A percentile compares a stretch with the other conserved stretches of the same genome.
Conservation (phyloP, 1,140 invertebrate genomes). For the Ceratina australensis region DNA sequence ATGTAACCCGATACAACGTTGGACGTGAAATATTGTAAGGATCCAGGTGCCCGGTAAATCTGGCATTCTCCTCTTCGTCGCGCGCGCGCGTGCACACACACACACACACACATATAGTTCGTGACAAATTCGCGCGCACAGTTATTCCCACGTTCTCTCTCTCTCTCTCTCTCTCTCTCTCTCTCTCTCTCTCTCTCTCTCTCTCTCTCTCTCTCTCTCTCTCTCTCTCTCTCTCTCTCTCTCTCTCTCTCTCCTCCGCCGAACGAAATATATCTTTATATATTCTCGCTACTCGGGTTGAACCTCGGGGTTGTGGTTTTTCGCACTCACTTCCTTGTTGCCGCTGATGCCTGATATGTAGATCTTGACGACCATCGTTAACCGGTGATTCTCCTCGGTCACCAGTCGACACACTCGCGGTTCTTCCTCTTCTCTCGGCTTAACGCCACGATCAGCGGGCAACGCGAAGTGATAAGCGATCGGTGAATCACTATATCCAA, state of each 20-base stretch:
- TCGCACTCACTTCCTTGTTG: slow-evolving; percentile 90
- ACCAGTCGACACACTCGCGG: slow-evolving; percentile 46
- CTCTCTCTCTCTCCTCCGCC: background rate
- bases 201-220: slow-evolving; percentile 3
- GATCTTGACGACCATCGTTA: slow-evolving; percentile 91
- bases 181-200: background rate
- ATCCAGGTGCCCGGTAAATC: slow-evolving; percentile 46
- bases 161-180: background rate
- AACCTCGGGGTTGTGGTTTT: background rate
- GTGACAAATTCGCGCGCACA: background rate
- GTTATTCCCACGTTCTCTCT: slow-evolving; percentile 2
- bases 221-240: background rate
- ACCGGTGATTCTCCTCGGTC: slow-evolving; percentile 15
- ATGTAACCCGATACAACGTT: slow-evolving; percentile 52
- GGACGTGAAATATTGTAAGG: slow-evolving; percentile 43
- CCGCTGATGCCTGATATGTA: slow-evolving; percentile 94
- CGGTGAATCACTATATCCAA: slow-evolving; percentile 36
- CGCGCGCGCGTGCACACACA: background rate
- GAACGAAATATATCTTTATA: slow-evolving; percentile 27
- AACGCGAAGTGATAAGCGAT: slow-evolving; percentile 39
- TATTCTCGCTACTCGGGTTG: slow-evolving; percentile 1
- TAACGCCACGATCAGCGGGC: slow-evolving; percentile 30
- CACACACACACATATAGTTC: background rate
- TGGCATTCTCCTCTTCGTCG: slow-evolving; percentile 32
- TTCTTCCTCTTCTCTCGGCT: background rate